Conservation (phyloP, 2,888 invertebrate species). For the Ditylenchus weischeri region DNA sequence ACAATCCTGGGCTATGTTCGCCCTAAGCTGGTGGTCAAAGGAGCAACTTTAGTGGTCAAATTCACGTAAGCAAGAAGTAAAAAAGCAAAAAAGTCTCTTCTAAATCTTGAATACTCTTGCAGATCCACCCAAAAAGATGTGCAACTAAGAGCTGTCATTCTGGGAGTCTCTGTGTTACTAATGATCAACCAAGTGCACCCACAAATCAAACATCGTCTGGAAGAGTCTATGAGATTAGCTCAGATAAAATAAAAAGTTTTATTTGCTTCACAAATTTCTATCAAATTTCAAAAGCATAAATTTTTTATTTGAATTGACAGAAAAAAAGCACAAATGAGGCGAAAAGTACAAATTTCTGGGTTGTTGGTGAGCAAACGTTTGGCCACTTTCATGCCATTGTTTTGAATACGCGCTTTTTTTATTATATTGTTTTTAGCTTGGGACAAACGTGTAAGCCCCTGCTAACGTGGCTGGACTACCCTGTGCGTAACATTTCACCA, state of each 20-base stretch:
- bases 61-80: conserved; percentile 30
- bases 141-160: conserved; percentile 37
- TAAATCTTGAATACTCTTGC: neutral
- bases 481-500: too few relatives aligned
- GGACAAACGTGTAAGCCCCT: too few relatives aligned
- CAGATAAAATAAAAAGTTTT: neutral
- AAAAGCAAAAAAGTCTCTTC: neutral
- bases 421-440: too few relatives aligned
- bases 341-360: too few relatives aligned
- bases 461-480: too few relatives aligned
- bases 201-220: conserved; percentile 16
- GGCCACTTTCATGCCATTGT: too few relatives aligned
- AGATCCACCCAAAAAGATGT: conserved; percentile 36
- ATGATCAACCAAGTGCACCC: conserved; percentile 39
- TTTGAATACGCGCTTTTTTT: too few relatives aligned
- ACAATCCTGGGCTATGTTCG: conserved; percentile 40
- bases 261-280: too few relatives aligned
- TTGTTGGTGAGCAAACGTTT: too few relatives aligned
- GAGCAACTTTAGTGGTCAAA: conserved; percentile 38
- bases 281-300: too few relatives aligned
- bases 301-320: too few relatives aligned
- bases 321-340: too few relatives aligned
- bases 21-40: conserved; percentile 37
- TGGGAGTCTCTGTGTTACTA: conserved; percentile 35
- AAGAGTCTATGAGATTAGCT: conserved; percentile 6